Evolutionary conservation across 35 echinoderm and acorn worm species (phyloP), one percentile per base, ranked within the genome.

Genomic region (Heliocidaris erythrogramma): DNA sequence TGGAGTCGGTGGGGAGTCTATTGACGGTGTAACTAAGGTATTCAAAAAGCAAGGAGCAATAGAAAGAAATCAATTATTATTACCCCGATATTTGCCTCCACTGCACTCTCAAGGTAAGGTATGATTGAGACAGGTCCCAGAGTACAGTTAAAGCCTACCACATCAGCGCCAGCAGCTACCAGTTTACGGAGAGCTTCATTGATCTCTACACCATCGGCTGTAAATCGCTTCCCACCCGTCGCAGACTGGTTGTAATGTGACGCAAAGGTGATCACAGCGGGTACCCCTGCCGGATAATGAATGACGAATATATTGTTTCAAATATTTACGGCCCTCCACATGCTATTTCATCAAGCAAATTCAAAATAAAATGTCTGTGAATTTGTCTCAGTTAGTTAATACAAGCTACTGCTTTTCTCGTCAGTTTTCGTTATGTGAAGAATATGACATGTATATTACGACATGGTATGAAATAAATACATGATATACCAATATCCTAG

Each of bases 71-170:
- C 35, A 3, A 42, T 42, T 0, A 42, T 42, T 92, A 32, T 59
- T 92, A 92, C 91, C 91, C 49, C 91, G 21, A 92, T 50, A n/a
- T 59, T 48, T 24, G n/a, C 91, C 47, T 59, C 24, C 2, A 30
- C 48, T 10, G 91, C 48, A 12, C 50, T 92, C 48, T 86, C 92
- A 2, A 96, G 49, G 0, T 48, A 27, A 6, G 91, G 60, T 17
- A 96, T 48, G 29, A 96, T 93, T 30, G 95, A 94, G 2, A 48
- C 32, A 8, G 95, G 95, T 12, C 95, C 95, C 18, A n/a, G 17
- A 2, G 61, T 52, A 48, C 95, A 96, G 85, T 96, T 96, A 0
- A 96, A 93, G 13, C 95, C 95, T 24, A 96, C 95, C 3, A 96
- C 92, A 50, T 93, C 92, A 0, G 95, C 95, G 7, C 95, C 95